Conservation (phyloP, 2,888 invertebrate species). For the Tineola bisselliella region DNA sequence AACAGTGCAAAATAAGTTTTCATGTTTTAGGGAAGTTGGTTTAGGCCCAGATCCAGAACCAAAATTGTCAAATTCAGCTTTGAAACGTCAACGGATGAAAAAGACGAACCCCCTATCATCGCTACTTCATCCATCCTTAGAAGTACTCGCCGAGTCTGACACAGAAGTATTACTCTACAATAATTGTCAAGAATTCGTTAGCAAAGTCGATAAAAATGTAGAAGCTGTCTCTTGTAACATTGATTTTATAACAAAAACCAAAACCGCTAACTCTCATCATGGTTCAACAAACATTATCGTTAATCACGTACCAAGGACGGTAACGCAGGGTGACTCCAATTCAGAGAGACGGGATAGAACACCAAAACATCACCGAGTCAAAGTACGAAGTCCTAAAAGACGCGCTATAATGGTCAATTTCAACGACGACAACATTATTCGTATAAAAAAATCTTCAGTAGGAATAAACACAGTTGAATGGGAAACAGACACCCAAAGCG, state of each 20-base stretch:
- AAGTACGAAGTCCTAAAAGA: slow-evolving; percentile 49
- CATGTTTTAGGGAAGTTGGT: slow-evolving; percentile 22
- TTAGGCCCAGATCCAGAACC: slow-evolving; percentile 23
- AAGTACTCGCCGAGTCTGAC: slow-evolving; percentile 29
- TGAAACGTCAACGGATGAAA: slow-evolving; percentile 22
- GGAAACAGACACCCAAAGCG: slow-evolving; percentile 20
- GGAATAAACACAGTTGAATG: slow-evolving; percentile 19
- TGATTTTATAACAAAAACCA: slow-evolving; percentile 25
- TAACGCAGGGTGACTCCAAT: neutral
- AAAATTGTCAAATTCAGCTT: slow-evolving; percentile 20
- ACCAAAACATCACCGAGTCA: slow-evolving; percentile 39
- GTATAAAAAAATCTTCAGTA: neutral
- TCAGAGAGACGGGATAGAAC: slow-evolving; percentile 27
- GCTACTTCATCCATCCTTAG: slow-evolving; percentile 25
- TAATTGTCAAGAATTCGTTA: slow-evolving; percentile 19
- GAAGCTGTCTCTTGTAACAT: slow-evolving; percentile 38
- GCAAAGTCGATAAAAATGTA: slow-evolving; percentile 34
- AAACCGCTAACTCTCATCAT: slow-evolving; percentile 1
- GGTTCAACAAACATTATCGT: neutral
- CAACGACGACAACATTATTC: neutral
- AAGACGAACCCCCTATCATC: slow-evolving; percentile 27
- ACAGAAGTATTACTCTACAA: slow-evolving; percentile 22
- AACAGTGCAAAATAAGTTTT: too few relatives aligned
- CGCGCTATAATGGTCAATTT: slow-evolving; percentile 31
- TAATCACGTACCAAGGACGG: neutral